Conservation (phyloP, 2,113 vertebrate species). For the Eublepharis macularius region DNA sequence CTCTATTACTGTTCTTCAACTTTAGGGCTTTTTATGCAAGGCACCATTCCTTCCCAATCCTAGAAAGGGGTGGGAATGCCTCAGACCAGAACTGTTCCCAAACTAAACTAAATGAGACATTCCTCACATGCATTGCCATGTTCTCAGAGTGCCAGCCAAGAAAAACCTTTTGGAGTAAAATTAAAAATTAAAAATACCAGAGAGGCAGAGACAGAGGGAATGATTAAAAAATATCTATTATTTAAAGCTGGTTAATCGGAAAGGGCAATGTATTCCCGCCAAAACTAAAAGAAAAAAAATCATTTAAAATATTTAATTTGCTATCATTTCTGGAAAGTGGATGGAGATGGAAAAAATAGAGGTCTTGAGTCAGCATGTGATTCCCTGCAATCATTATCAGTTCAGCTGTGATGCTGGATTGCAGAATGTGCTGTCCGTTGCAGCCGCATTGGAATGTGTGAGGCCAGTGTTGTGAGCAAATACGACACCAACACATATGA, state of each 20-base stretch:
- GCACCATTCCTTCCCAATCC: background rate
- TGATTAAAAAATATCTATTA: background rate
- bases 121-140: background rate
- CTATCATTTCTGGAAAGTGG: background rate
- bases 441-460: too few species aligned
- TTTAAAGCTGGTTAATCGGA: background rate
- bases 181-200: background rate
- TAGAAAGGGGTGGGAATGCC: background rate
- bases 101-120: background rate
- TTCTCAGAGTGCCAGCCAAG: background rate
- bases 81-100: background rate
- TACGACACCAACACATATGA: too few species aligned
- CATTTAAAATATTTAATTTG: background rate
- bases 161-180: background rate
- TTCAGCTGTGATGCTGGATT: background rate
- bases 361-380: background rate
- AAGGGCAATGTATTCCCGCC: background rate
- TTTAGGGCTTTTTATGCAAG: background rate
- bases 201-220: background rate
- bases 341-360: background rate
- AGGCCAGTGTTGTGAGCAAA: too few species aligned
- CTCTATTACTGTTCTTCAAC: background rate
- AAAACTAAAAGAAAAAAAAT: background rate
- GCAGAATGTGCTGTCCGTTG: background rate
- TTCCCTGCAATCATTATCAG: background rate